Evolutionary conservation across 2,113 vertebrate genomes (phyloP).

Genomic region (Cryptomyrus ogoouensis): DNA sequence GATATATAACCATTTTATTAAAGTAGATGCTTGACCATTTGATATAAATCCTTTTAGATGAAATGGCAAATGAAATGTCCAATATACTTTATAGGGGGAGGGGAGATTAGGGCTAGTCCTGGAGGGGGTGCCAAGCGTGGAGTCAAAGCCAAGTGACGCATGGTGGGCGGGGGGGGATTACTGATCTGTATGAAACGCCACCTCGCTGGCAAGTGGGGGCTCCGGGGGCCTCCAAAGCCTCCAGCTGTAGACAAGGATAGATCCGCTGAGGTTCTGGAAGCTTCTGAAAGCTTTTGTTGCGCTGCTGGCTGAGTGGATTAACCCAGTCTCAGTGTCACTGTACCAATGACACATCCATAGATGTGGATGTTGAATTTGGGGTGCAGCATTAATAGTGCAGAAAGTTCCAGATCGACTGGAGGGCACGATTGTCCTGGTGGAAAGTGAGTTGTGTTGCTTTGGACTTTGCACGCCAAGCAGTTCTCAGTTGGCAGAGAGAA

Average conservation of each 20-base stretch:
- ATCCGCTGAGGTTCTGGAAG: not conserved
- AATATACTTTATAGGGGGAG: constrained; percentile 1
- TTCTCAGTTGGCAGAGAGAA: not conserved
- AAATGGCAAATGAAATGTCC: not conserved
- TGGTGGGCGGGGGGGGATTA: not conserved
- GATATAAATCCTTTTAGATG: not conserved
- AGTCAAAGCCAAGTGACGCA: not conserved
- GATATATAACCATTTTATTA: constrained; percentile 11
- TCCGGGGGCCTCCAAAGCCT: not conserved
- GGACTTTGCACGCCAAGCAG: not conserved
- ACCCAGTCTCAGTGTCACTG: not conserved
- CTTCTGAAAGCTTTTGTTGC: not conserved
- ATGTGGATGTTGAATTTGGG: not conserved
- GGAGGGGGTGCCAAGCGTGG: not conserved
- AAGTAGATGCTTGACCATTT: not conserved
- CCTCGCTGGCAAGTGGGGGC: not conserved
- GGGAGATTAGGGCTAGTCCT: not conserved
- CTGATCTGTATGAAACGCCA: not conserved
- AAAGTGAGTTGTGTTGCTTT: not conserved
- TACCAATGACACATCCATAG: not conserved
- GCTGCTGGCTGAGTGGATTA: not conserved
- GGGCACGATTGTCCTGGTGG: not conserved
- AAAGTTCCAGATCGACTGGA: not conserved
- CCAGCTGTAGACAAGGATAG: not conserved
- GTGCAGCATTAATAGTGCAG: not conserved